Evolutionary conservation across 2,888 invertebrate genomes (phyloP).

Genomic region (Euclidia mi): DNA sequence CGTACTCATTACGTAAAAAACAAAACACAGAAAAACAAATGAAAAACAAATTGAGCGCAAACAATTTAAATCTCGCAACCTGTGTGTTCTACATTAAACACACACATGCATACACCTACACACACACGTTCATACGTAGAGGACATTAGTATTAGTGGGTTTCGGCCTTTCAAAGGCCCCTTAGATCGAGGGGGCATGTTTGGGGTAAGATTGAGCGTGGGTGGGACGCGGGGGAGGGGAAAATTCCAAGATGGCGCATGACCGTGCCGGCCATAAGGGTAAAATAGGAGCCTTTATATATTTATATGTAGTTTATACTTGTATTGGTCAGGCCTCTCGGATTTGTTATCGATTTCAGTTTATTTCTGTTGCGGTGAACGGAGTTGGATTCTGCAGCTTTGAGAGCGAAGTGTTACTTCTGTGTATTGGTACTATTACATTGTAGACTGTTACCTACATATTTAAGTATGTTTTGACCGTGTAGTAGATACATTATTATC

Average conservation of each 20-base stretch:
- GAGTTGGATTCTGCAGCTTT: background rate
- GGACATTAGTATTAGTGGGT: slow-evolving; percentile 89
- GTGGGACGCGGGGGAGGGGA: slow-evolving; percentile 75
- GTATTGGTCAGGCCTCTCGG: slow-evolving; percentile 79
- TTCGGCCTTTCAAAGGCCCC: slow-evolving; percentile 89
- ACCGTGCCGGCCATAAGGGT: slow-evolving; percentile 89
- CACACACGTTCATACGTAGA: slow-evolving; percentile 71
- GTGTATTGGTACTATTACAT: no score
- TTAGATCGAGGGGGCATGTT: slow-evolving; percentile 86
- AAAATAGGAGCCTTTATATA: slow-evolving; percentile 84
- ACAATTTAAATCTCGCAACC: slow-evolving; percentile 63
- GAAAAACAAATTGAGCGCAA: slow-evolving; percentile 64
- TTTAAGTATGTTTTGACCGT: no score
- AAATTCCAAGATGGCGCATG: slow-evolving; percentile 88
- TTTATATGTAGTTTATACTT: slow-evolving; percentile 79
- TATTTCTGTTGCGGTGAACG: slow-evolving; percentile 28
- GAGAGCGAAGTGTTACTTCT: background rate
- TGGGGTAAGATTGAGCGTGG: slow-evolving; percentile 87
- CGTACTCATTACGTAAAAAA: slow-evolving; percentile 24
- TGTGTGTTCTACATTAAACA: slow-evolving; percentile 57
- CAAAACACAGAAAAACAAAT: slow-evolving; percentile 45
- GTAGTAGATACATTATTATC: no score
- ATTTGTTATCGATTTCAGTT: slow-evolving; percentile 75
- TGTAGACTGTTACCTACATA: background rate
- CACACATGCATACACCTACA: slow-evolving; percentile 52